Evolutionary conservation across 2,113 vertebrate species (phyloP), one percentile per base, ranked within the genome.

Genomic region (Mormoops blainvillei): DNA sequence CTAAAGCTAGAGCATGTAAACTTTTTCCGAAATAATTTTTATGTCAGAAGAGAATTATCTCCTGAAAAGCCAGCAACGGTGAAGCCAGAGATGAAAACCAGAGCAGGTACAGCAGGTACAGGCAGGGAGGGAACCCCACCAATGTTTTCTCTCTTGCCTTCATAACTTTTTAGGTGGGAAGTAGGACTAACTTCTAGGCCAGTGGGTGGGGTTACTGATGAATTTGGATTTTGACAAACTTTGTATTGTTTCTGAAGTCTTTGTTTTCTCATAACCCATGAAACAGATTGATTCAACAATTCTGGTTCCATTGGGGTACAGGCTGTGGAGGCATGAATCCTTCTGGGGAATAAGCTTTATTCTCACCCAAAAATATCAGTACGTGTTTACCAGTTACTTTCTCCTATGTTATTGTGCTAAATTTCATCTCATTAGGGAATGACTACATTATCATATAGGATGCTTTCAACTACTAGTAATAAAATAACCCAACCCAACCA

Each of bases 21-120:
- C 9, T 70, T 87, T 94, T 94, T 63, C 54, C 76, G 19, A 41
- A 73, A n/a, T 70, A 15, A 88, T n/a, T 87, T 96, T 84, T 15
- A 91, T 68, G 2, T 2, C 3, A 43, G n/a, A 22, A 77, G 52
- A 90, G 52, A 63, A 92, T 70, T 58, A 2, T 70, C 36, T 80
- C 18, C 31, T 74, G 50, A 76, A 67, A 77, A 14, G 12, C 5
- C 2, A 33, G 18, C 48, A 89, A 33, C 4, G 18, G 18, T 68
- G 38, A 58, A 87, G 43, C 3, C 4, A 48, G 12, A 8, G 16
- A 4, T 67, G 16, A 38, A 56, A 90, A 80, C 15, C 3, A 19
- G 0, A 33, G 5, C 5, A 41, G 56, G 38, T 22, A 6, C 2
- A 63, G 20, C 36, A 28, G 31, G 11, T 7, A 36, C 7, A 0